phyloP scores from a whole-genome alignment of 2,113 vertebrate species.

The Panthera tigris region DNA sequence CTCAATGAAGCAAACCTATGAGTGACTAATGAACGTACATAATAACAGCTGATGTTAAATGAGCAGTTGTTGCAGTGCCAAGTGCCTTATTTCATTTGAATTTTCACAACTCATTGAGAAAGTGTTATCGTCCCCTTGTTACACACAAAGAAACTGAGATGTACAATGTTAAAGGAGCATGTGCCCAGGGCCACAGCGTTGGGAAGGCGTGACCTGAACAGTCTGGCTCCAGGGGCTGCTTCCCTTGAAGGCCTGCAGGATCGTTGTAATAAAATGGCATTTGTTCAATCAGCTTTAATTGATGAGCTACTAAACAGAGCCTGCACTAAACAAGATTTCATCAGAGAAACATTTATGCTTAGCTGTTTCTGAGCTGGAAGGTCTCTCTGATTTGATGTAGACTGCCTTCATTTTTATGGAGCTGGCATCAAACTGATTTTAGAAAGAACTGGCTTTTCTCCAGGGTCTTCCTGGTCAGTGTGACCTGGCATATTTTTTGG shows the following conservation, averaged over 20 bases:
- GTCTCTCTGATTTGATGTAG: conserved; percentile 11
- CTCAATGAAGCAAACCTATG: neutral
- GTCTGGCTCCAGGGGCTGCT: neutral
- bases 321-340: conserved; percentile 29
- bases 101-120: neutral
- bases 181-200: neutral
- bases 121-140: neutral
- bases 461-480: neutral
- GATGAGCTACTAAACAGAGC: conserved; percentile 39
- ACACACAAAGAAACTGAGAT: neutral
- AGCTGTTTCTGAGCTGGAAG: conserved; percentile 14
- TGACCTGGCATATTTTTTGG: neutral
- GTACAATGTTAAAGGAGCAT: neutral
- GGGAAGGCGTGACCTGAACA: neutral
- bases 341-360: conserved; percentile 13
- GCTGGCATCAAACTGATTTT: neutral
- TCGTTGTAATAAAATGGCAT: conserved; percentile 10
- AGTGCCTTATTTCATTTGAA: conserved; percentile 8
- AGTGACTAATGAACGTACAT: neutral
- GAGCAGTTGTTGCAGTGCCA: neutral
- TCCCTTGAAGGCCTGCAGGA: neutral
- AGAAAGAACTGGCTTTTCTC: conserved; percentile 33
- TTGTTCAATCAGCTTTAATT: conserved; percentile 41
- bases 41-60: neutral
- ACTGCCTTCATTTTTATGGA: conserved; percentile 42